Base-by-base conservation (phyloP, 2,113 vertebrate genomes). In the Cinclus cinclus region DNA sequence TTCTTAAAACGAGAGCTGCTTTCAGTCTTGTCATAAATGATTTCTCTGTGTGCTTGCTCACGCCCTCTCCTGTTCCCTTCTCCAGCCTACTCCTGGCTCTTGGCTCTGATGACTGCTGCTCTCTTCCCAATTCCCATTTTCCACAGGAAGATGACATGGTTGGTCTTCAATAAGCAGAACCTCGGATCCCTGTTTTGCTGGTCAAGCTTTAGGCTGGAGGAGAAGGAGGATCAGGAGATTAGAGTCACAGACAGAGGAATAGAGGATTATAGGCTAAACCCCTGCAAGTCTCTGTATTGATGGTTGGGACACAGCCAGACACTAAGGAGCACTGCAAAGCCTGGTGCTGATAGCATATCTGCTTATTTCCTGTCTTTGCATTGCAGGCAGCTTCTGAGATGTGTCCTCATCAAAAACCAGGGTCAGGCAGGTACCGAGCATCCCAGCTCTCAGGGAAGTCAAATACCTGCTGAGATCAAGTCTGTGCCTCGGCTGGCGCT, bases 191-290 rank as follows among this genome's bases (percentile, higher is more conserved):
- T 46, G 47, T 90, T 92, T 30, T 95, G 85, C 37, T 93, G 95
- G 96, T 95, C 94, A 93, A 75, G 86, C 92, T 59, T 7, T 50
- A 56, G 92, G 47, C 76, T 82, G 87, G 84, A 78, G 75, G 89
- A 91, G 88, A 92, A 59, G 3, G 83, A 67, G 83, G 87, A 95
- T 91, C 82, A 95, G 49, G 91, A 96, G 96, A 96, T 95, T 88
- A 96, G 95, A 91, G 92, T 94, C 83, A 92, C 95, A 97, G 92
- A 84, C 94, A 96, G 89, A 81, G 90, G 89, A 95, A 81, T 74
- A 83, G 71, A 70, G 89, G 96, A 96, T 97, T 96, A 96, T 15
- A 83, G 92, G 83, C 82, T 95, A 93, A 95, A 94, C 46, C 93
- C 87, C 93, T 42, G 62, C 42, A 69, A 94, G 90, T 87, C 92